Evolutionary conservation across 1,140 invertebrate species (phyloP), one percentile per base, ranked within the genome.

Genomic region (Pantala flavescens): DNA sequence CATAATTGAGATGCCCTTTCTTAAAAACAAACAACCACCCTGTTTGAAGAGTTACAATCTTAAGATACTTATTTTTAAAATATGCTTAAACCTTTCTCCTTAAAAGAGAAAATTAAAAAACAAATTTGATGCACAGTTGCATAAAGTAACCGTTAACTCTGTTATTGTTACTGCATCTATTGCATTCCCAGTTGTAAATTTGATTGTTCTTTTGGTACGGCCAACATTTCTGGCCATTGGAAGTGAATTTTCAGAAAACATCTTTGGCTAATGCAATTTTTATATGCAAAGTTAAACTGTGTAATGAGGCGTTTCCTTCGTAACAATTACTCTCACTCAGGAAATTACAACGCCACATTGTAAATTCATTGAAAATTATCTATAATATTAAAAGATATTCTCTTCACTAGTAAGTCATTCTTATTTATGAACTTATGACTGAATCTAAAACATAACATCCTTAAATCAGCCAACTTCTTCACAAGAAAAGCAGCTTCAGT

Each of bases 321-420:
- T 63, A 63, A 63, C 14, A 63, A 63, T 63, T 63, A 63, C 12
- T 63, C 49, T 63, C 49, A 63, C 49, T 63, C 49, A 63, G 49
- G 49, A 63, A 63, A 63, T 63, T 63, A 63, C 14, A 63, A 63
- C 49, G 49, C 49, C 49, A 63, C n/a, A 63, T 63, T 63, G 49
- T 63, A 63, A 63, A 63, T 63, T 21, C 49, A 63, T 63, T 21
- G 49, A 63, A 63, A 63, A 63, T 63, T 63, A 63, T 63, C 49
- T 63, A 63, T 63, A 63, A 63, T 63, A 63, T 63, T 63, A 63
- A 63, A 63, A 63, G n/a, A 63, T 63, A 63, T 63, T 63, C 49
- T 63, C 49, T 63, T 63, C 49, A 63, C 49, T 19, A 63, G n/a
- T 63, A 63, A 63, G 49, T 63, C 49, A 63, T 63, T 63, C 49